Conservation (phyloP, 2,888 invertebrate species). For the Athalia circularis region DNA sequence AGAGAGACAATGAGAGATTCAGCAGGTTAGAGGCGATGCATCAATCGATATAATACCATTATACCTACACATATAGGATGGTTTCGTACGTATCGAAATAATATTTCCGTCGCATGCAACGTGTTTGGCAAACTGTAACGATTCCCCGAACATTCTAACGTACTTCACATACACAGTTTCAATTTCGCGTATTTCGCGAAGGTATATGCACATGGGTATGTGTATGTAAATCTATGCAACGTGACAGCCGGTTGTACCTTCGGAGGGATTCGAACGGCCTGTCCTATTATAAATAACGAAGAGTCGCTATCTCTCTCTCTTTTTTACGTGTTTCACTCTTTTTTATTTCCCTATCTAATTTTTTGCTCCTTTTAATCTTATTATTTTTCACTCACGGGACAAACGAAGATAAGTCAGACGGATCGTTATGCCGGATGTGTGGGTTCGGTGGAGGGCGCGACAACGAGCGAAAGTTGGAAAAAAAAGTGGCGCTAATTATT, state of each 20-base stretch:
- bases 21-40: not conserved
- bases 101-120: conserved; percentile 1
- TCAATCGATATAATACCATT: not conserved
- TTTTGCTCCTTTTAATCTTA: not conserved
- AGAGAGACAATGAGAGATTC: not conserved
- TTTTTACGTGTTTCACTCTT: not conserved
- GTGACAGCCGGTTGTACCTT: not conserved
- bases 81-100: not conserved
- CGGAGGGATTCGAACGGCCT: not conserved
- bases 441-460: not conserved
- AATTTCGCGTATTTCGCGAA: no score
- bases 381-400: no score
- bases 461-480: not conserved
- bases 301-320: not conserved
- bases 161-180: not conserved
- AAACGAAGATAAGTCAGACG: not conserved
- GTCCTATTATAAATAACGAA: conserved; percentile 39
- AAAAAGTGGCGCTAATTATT: not conserved
- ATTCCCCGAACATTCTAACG: conserved; percentile 13
- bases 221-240: not conserved
- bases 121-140: conserved; percentile 10
- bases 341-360: not conserved
- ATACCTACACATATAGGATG: not conserved
- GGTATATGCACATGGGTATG: not conserved
- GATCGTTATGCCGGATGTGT: not conserved